Evolutionary conservation across 53 echinoderm and acorn worm species (phyloP).

Genomic region (Actinopyga echinites): DNA sequence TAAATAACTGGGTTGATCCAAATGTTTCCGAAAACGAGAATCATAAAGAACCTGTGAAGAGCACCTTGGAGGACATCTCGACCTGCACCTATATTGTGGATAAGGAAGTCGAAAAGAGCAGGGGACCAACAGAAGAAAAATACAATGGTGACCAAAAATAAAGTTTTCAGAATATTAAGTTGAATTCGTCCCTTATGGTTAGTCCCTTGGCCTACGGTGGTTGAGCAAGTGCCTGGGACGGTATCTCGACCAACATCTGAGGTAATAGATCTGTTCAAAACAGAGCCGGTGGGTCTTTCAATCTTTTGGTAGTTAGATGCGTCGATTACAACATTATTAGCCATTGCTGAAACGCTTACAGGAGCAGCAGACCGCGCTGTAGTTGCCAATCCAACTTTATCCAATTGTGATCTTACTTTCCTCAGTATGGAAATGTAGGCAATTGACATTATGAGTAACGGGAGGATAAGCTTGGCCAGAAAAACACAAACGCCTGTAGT

Average conservation of each 20-base stretch:
- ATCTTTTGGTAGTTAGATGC: too few species aligned
- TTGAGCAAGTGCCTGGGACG: too few species aligned
- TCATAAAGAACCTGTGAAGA: neutral
- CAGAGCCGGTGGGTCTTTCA: too few species aligned
- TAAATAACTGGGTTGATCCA: neutral
- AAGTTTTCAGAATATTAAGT: neutral
- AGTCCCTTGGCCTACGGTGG: too few species aligned
- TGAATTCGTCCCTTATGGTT: neutral
- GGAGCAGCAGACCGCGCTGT: too few species aligned
- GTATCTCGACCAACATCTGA: too few species aligned
- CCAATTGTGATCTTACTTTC: constrained; percentile 9
- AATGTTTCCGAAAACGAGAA: neutral
- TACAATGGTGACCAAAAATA: neutral
- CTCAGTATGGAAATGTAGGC: constrained; percentile 52
- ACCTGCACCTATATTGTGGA: neutral
- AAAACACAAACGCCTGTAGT: constrained; percentile 51
- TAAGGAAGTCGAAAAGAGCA: neutral
- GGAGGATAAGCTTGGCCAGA: constrained; percentile 49
- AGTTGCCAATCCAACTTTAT: too few species aligned
- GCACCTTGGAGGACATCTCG: neutral
- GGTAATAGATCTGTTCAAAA: too few species aligned
- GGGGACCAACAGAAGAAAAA: neutral
- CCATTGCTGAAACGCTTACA: too few species aligned
- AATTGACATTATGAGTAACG: constrained; percentile 48
- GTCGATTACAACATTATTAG: too few species aligned